These are phyloP conservation scores for Euproctis similis DNA, from an alignment of 2,888 invertebrate genomes.

Conservation along the genomic window DNA sequence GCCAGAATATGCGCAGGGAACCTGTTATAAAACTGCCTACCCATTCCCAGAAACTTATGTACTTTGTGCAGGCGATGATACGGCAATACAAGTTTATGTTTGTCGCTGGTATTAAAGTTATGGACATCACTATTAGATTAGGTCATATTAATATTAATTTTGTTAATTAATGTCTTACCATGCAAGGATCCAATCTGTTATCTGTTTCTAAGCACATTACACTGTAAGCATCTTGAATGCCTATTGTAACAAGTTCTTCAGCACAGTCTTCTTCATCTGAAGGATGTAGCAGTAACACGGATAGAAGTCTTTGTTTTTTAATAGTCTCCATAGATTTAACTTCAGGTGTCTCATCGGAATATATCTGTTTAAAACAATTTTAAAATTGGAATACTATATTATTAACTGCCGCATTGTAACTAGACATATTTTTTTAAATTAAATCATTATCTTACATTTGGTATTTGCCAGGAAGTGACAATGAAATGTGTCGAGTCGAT, in stretches of 20 bases:
- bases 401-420: not conserved
- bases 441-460: constrained; percentile 28
- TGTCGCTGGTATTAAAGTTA: no score
- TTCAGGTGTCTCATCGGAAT: constrained; percentile 6
- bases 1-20: no score
- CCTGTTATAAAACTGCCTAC: no score
- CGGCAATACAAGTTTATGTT: no score
- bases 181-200: constrained; percentile 35
- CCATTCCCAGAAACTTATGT: no score
- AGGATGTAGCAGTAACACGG: constrained; percentile 47
- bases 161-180: no score
- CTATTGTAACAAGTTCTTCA: constrained; percentile 29
- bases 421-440: not conserved
- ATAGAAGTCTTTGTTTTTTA: constrained; percentile 33
- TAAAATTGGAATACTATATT: no score
- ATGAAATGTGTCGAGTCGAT: constrained; percentile 44
- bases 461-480: constrained; percentile 45
- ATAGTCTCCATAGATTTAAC: constrained; percentile 31
- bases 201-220: constrained; percentile 50
- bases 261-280: constrained; percentile 32
- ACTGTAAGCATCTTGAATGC: constrained; percentile 17
- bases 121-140: no score
- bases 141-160: no score
- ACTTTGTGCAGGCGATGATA: no score
- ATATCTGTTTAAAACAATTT: no score